Conservation (phyloP, 1,140 invertebrate genomes). For the Anastrepha obliqua region DNA sequence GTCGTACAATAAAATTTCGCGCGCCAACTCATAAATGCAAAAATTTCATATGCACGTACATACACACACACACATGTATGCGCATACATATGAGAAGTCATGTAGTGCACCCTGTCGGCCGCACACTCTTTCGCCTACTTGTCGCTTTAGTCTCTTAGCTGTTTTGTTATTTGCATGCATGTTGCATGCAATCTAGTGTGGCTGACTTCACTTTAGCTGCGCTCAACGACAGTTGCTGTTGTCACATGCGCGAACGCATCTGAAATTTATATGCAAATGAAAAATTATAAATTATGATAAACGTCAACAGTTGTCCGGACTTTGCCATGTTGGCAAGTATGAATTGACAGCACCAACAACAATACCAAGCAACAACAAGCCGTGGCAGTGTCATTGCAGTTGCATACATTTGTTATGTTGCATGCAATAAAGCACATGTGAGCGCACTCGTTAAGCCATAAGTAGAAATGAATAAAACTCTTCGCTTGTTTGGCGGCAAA, state of each 20-base stretch:
- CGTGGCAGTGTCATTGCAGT: slow-evolving; percentile 17
- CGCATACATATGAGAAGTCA: not conserved
- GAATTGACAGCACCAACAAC: slow-evolving; percentile 57
- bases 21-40: slow-evolving; percentile 56
- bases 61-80: not conserved
- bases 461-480: slow-evolving; percentile 17
- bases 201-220: slow-evolving; percentile 52
- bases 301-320: slow-evolving; percentile 73
- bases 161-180: slow-evolving; percentile 5
- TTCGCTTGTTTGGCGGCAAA: slow-evolving; percentile 1
- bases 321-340: slow-evolving; percentile 64
- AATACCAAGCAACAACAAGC: slow-evolving; percentile 13
- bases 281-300: slow-evolving; percentile 71
- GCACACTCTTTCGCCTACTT: not conserved
- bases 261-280: slow-evolving; percentile 69
- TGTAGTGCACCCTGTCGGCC: not conserved
- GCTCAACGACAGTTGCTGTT: slow-evolving; percentile 71
- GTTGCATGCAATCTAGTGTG: slow-evolving; percentile 36
- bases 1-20: slow-evolving; percentile 59
- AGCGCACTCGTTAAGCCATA: slow-evolving; percentile 27
- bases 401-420: slow-evolving; percentile 49
- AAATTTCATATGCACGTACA: not conserved
- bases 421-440: slow-evolving; percentile 51
- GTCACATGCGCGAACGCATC: slow-evolving; percentile 65
- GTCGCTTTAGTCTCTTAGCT: not conserved